A percentile compares a stretch with the other conserved stretches of the same genome.
Conservation (phyloP, 2,113 vertebrate genomes). For the Gila orcuttii region DNA sequence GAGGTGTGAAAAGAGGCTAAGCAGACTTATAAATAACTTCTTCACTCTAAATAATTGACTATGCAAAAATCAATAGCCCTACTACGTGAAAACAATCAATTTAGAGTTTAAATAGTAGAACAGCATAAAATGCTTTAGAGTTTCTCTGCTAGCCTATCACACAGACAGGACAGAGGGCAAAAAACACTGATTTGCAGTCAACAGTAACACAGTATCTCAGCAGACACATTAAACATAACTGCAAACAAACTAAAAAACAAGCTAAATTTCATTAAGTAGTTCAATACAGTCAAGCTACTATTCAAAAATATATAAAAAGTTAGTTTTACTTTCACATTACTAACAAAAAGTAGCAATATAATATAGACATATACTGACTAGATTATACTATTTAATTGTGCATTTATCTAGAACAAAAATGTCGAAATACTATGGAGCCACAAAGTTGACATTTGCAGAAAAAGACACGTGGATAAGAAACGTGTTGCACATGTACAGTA, state of each 20-base stretch:
- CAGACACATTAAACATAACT: constrained; percentile 4
- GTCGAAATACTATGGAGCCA: not conserved
- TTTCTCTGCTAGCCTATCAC: constrained; percentile 24
- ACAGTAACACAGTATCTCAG: not conserved
- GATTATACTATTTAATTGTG: not conserved
- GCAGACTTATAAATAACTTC: constrained; percentile 34
- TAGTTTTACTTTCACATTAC: not conserved
- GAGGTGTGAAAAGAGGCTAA: constrained; percentile 27
- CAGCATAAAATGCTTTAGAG: constrained; percentile 14
- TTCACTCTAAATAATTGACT: constrained; percentile 33
- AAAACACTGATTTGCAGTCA: constrained; percentile 34
- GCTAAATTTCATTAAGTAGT: not conserved
- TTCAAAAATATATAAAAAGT: not conserved
- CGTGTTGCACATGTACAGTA: too few species aligned
- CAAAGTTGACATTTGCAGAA: too few species aligned
- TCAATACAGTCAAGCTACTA: not conserved
- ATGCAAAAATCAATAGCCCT: constrained; percentile 42
- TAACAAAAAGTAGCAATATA: not conserved
- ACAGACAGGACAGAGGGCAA: constrained; percentile 7
- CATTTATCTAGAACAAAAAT: not conserved
- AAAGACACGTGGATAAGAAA: too few species aligned
- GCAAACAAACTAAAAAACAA: not conserved
- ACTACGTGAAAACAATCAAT: constrained; percentile 30
- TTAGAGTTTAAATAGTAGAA: constrained; percentile 32
- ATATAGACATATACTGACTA: not conserved